Percentiles rank a stretch among this genome's conserved stretches.
Conservation (phyloP, 2,888 invertebrate genomes). For the Amphipoea lucens region DNA sequence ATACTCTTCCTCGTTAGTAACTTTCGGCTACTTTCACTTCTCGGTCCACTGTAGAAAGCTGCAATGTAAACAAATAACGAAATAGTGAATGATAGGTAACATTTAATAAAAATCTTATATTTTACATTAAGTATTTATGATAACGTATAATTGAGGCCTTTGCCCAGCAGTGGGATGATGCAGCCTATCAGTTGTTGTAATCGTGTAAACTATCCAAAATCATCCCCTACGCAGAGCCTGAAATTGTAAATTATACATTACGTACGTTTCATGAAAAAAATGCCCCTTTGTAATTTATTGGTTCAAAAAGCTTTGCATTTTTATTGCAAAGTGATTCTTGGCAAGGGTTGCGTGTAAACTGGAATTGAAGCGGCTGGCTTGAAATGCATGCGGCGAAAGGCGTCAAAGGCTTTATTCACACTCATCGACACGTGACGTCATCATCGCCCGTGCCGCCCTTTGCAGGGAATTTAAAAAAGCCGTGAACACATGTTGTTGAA, state of each 20-base stretch:
- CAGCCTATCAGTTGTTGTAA: neutral
- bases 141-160: neutral
- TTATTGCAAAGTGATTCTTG: slow-evolving; percentile 60
- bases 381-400: slow-evolving; percentile 84
- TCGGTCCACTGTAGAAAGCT: slow-evolving; percentile 13
- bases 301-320: slow-evolving; percentile 55
- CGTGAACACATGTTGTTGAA: slow-evolving; percentile 66
- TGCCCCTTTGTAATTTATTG: slow-evolving; percentile 44
- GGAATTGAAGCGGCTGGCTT: slow-evolving; percentile 83
- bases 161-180: neutral
- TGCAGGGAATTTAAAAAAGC: slow-evolving; percentile 57
- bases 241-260: slow-evolving; percentile 24
- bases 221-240: neutral
- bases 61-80: slow-evolving; percentile 35
- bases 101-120: neutral
- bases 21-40: slow-evolving; percentile 65
- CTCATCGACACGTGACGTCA: slow-evolving; percentile 83
- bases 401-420: slow-evolving; percentile 88
- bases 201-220: neutral
- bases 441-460: slow-evolving; percentile 69
- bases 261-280: slow-evolving; percentile 45
- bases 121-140: neutral
- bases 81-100: neutral
- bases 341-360: slow-evolving; percentile 75
- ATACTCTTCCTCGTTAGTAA: slow-evolving; percentile 77